Conservation (phyloP, 2,888 invertebrate species). For the Tinea trinotella region DNA sequence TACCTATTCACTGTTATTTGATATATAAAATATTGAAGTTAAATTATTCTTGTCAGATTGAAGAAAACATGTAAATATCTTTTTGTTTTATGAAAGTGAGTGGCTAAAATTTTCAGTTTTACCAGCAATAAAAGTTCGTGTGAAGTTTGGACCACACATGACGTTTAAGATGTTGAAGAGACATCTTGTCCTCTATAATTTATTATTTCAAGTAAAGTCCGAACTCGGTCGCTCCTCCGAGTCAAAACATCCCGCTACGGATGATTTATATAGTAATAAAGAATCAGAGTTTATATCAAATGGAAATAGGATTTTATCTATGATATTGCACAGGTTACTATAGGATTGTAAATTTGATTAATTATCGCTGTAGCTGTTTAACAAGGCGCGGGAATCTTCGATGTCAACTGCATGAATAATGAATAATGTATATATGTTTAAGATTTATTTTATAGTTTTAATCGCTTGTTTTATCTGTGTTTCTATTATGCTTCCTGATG, state of each 20-base stretch:
- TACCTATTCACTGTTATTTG: too few species aligned
- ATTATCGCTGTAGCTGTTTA: slow-evolving; percentile 13
- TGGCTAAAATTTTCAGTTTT: too few species aligned
- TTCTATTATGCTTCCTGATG: not conserved
- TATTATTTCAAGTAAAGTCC: slow-evolving; percentile 59
- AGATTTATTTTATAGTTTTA: slow-evolving; percentile 10
- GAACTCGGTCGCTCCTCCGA: slow-evolving; percentile 33
- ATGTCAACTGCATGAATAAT: not conserved
- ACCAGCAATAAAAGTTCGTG: not conserved
- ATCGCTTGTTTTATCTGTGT: slow-evolving; percentile 11
- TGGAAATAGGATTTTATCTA: slow-evolving; percentile 64
- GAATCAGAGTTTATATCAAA: slow-evolving; percentile 55
- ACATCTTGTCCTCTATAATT: slow-evolving; percentile 58
- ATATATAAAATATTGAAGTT: too few species aligned
- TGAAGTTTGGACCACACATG: slow-evolving; percentile 51
- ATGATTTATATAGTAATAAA: slow-evolving; percentile 68
- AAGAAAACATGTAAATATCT: too few species aligned
- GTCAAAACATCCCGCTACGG: slow-evolving; percentile 64
- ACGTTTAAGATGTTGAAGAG: slow-evolving; percentile 41
- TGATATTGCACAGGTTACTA: slow-evolving; percentile 51
- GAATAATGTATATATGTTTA: not conserved
- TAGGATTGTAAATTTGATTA: slow-evolving; percentile 24
- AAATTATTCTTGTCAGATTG: too few species aligned
- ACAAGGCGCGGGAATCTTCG: slow-evolving; percentile 7
- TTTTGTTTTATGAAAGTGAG: too few species aligned